Evolutionary conservation across 2,113 vertebrate genomes (phyloP).

Genomic region (Epinephelus moara): DNA sequence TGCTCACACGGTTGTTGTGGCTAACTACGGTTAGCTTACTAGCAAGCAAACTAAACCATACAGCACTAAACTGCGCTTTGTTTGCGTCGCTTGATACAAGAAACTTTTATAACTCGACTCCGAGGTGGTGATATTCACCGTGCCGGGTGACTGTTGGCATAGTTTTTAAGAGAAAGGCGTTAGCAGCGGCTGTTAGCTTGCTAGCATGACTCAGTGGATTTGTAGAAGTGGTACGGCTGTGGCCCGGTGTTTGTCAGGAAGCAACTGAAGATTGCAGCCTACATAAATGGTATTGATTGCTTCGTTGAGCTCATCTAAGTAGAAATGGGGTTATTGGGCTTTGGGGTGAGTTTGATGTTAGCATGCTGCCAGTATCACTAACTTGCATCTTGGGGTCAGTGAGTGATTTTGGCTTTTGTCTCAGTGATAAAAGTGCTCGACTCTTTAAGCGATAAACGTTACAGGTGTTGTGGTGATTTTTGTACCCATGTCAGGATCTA

Average conservation of each 20-base stretch:
- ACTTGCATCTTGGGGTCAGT: background rate
- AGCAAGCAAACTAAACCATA: too few species aligned
- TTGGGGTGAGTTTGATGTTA: background rate
- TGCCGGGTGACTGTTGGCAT: background rate
- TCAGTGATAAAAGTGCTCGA: background rate
- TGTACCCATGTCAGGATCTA: background rate
- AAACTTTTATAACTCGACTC: rapidly evolving
- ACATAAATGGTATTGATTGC: too few species aligned
- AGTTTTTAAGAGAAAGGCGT: background rate
- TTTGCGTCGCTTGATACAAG: background rate
- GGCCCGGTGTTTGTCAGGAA: conserved; percentile 75
- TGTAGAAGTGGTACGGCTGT: conserved; percentile 83
- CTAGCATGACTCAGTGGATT: conserved; percentile 89
- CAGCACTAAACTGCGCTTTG: rapidly evolving
- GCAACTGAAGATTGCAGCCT: background rate
- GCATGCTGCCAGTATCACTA: background rate
- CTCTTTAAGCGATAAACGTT: background rate
- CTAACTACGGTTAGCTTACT: background rate
- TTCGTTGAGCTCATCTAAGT: too few species aligned
- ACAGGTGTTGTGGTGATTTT: conserved; percentile 23
- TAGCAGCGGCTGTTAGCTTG: conserved; percentile 64
- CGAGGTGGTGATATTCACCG: rapidly evolving
- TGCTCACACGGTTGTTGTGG: conserved; percentile 11
- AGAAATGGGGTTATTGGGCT: rapidly evolving
- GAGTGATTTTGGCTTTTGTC: conserved; percentile 23